A percentile compares a stretch with the other conserved stretches of the same genome.
Evolutionary conservation across 2,113 vertebrate genomes (phyloP).

Genomic region (Pristiophorus japonicus): DNA sequence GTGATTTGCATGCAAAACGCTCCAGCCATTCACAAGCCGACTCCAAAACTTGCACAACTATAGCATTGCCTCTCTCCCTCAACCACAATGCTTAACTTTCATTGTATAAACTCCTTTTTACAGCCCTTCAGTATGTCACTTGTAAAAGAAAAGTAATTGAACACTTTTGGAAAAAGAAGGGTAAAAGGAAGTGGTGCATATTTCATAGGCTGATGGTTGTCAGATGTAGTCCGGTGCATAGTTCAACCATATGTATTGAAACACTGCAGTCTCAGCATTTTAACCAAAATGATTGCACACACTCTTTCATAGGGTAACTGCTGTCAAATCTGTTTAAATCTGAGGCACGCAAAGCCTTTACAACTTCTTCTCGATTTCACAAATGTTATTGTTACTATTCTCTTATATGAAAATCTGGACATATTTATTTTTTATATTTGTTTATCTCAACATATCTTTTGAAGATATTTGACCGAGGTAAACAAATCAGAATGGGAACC

Average conservation of each 20-base stretch:
- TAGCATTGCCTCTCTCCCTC: background rate
- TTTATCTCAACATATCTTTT: background rate
- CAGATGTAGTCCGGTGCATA: constrained; percentile 23
- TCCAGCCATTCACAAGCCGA: background rate
- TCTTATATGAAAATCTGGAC: background rate
- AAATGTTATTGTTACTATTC: background rate
- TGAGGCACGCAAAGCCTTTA: background rate
- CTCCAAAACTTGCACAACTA: background rate
- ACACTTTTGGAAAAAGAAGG: background rate
- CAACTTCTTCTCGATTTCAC: background rate
- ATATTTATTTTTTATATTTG: background rate
- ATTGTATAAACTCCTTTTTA: background rate
- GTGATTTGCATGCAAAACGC: background rate
- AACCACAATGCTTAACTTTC: background rate
- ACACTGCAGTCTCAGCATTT: constrained; percentile 18
- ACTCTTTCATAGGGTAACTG: background rate
- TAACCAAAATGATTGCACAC: constrained; percentile 2
- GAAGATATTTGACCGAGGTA: background rate
- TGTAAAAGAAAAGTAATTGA: constrained; percentile 19
- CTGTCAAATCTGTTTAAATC: background rate
- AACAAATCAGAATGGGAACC: background rate
- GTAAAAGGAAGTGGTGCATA: constrained; percentile 31
- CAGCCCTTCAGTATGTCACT: background rate
- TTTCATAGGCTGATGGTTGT: constrained; percentile 32
- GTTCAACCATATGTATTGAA: constrained; percentile 29